Percentiles rank a stretch among this genome's conserved stretches.
phyloP scores from a whole-genome alignment of 2,888 invertebrate species.

The Caenorhabditis japonica region DNA sequence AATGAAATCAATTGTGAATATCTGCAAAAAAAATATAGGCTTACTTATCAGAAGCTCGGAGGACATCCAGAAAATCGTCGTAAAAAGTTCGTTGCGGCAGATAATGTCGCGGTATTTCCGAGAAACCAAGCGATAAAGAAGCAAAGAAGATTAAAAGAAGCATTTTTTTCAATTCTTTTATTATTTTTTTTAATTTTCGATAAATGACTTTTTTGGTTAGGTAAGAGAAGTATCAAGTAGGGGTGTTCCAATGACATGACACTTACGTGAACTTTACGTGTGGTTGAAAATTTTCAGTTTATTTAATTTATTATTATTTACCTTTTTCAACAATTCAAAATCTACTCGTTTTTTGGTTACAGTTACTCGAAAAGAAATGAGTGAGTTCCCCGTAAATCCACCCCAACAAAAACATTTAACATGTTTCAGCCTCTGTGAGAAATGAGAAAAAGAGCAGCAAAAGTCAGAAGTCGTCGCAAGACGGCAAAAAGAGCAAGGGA shows the following conservation, averaged over 20 bases:
- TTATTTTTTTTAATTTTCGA: not conserved
- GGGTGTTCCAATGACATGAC: too few species aligned
- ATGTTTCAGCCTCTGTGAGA: not conserved
- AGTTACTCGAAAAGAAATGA: too few species aligned
- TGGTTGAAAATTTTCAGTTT: too few species aligned
- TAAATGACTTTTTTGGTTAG: not conserved
- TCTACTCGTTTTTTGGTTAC: too few species aligned
- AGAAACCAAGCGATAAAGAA: not conserved
- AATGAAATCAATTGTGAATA: not conserved
- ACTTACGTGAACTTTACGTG: too few species aligned
- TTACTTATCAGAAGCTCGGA: slow-evolving; percentile 25
- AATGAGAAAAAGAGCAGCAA: slow-evolving; percentile 5
- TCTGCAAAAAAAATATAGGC: not conserved
- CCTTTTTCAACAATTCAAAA: slow-evolving; percentile 3
- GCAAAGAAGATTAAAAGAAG: not conserved
- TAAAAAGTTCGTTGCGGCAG: not conserved
- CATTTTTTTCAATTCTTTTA: not conserved
- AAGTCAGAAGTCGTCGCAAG: not conserved
- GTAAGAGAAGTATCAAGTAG: too few species aligned
- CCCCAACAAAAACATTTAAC: too few species aligned
- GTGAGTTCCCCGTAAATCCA: too few species aligned
- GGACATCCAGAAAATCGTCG: slow-evolving; percentile 12
- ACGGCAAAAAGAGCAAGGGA: not conserved
- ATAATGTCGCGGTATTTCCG: not conserved
- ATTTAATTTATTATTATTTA: too few species aligned